Evolutionary conservation across 2,888 invertebrate species (phyloP).

Genomic region (Galeruca laticollis): DNA sequence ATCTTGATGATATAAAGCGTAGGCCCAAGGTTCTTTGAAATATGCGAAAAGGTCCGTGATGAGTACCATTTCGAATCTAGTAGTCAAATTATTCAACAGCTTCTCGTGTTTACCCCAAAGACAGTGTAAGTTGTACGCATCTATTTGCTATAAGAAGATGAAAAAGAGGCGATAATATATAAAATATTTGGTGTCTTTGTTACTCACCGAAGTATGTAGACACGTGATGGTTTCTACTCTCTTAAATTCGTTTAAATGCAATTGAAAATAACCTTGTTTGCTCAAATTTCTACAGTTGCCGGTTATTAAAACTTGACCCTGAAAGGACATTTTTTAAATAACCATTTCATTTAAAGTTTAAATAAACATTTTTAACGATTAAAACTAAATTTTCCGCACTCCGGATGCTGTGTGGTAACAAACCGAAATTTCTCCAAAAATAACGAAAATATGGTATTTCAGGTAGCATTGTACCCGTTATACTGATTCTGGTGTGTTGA

Average conservation of each 20-base stretch:
- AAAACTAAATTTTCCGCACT: too few species aligned
- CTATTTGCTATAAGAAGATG: conserved; percentile 68
- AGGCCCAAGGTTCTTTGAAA: conserved; percentile 77
- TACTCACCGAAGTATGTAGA: conserved; percentile 69
- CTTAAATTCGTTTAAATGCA: conserved; percentile 72
- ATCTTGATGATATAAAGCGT: conserved; percentile 73
- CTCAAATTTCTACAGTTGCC: conserved; percentile 66
- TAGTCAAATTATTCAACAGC: conserved; percentile 75
- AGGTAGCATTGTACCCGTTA: too few species aligned
- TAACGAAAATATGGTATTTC: too few species aligned
- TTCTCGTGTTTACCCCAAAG: conserved; percentile 82
- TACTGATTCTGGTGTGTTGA: too few species aligned
- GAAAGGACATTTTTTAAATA: conserved; percentile 34
- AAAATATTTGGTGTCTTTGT: background rate
- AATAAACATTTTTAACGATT: too few species aligned
- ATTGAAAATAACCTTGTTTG: conserved; percentile 71
- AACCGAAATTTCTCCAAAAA: too few species aligned
- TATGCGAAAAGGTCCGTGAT: conserved; percentile 77
- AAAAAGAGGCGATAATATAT: too few species aligned
- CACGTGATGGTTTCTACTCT: conserved; percentile 74
- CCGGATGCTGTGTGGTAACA: too few species aligned
- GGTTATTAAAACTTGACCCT: conserved; percentile 73
- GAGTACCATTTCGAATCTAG: conserved; percentile 72
- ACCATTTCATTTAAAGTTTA: background rate
- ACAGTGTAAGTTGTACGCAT: conserved; percentile 71